Percentiles rank a stretch among this genome's conserved stretches.
These are phyloP conservation scores for Microchirus variegatus DNA, from an alignment of 2,797 vertebrate genomes.

Conservation along the genomic window DNA sequence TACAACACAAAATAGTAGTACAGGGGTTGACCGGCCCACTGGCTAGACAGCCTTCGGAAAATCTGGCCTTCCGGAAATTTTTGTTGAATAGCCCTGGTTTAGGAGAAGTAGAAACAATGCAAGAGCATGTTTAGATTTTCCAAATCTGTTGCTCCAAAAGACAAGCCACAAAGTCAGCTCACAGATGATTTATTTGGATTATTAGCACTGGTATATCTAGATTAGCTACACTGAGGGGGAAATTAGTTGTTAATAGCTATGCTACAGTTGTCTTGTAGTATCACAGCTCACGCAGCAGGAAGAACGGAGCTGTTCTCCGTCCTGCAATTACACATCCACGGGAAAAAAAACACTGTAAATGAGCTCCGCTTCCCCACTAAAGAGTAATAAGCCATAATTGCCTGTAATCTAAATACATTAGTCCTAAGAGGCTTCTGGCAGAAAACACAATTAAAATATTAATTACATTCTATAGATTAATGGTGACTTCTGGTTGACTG, in stretches of 20 bases:
- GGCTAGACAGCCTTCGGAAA: too few species aligned
- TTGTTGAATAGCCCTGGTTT: too few species aligned
- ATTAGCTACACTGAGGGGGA: constrained; percentile 66
- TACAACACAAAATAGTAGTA: too few species aligned
- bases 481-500: too few species aligned
- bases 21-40: too few species aligned
- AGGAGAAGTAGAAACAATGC: too few species aligned
- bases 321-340: constrained; percentile 56
- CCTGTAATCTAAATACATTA: constrained; percentile 76
- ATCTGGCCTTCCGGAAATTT: too few species aligned
- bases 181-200: constrained; percentile 69
- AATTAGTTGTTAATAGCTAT: constrained; percentile 68
- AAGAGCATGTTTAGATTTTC: constrained; percentile 42
- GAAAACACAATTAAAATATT: background rate
- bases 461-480: too few species aligned
- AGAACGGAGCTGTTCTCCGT: constrained; percentile 47
- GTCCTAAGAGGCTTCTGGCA: constrained; percentile 52
- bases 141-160: constrained; percentile 51
- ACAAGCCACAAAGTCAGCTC: too few species aligned
- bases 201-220: constrained; percentile 69
- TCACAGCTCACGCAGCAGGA: constrained; percentile 63
- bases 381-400: constrained; percentile 73
- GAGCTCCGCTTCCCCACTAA: constrained; percentile 57
- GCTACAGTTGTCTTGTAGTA: constrained; percentile 61
- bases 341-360: constrained; percentile 66